Conservation (phyloP, 2,797 vertebrate species). For the Malacoraja senta region DNA sequence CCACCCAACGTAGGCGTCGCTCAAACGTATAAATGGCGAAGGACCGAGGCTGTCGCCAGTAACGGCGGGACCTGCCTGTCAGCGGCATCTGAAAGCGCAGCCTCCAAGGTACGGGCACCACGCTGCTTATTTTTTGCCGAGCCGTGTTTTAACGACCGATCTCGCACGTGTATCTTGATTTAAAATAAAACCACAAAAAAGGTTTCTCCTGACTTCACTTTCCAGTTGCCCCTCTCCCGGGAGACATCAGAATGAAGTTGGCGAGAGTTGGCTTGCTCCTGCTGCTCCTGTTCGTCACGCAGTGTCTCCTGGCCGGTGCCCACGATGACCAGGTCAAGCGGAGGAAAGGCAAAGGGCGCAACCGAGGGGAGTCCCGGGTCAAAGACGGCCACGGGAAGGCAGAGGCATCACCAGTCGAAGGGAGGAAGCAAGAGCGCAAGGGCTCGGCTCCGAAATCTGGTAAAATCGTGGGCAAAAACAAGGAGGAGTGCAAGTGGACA, state of each 20-base stretch:
- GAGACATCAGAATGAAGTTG: slow-evolving; percentile 2
- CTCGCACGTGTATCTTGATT: neutral
- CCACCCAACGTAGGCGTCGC: neutral
- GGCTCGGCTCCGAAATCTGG: slow-evolving; percentile 48
- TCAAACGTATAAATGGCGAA: neutral
- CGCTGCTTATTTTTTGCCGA: neutral
- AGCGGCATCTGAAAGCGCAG: neutral
- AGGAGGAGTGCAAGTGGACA: slow-evolving; percentile 68
- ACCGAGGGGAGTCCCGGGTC: neutral
- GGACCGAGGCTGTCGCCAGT: neutral
- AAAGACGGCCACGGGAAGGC: neutral
- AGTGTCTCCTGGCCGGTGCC: neutral
- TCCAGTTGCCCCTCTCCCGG: neutral
- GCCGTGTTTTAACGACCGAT: too few species aligned
- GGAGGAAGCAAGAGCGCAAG: slow-evolving; percentile 37
- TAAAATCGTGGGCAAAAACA: slow-evolving; percentile 63
- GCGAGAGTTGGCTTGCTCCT: neutral
- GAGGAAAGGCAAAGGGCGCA: neutral
- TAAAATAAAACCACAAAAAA: neutral
- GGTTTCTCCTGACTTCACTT: neutral
- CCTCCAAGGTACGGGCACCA: neutral
- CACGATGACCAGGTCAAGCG: too few species aligned
- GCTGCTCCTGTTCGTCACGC: neutral
- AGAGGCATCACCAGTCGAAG: slow-evolving; percentile 22
- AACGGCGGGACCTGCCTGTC: neutral